These are phyloP conservation scores for Pachyseris speciosa DNA, from an alignment of 64 coral and sea anemone genomes.

Conservation along the genomic window DNA sequence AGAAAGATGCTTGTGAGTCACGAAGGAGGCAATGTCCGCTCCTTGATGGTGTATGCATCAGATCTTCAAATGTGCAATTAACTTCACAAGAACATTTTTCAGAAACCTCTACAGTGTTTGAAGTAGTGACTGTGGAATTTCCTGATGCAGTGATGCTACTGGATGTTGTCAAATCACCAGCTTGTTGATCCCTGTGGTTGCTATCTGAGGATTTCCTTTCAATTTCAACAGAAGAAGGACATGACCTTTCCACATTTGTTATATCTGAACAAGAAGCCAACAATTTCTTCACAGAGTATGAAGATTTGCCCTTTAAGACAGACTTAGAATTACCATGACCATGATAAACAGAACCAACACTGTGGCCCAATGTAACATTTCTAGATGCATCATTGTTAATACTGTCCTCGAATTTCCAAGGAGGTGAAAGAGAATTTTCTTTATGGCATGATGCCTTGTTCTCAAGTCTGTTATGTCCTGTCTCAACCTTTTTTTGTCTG, in stretches of 20 bases:
- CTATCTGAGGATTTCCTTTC: not conserved
- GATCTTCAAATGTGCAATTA: not conserved
- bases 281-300: not conserved
- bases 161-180: not conserved
- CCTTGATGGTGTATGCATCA: no score
- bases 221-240: not conserved
- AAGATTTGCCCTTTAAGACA: not conserved
- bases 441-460: not conserved
- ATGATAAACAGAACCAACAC: not conserved
- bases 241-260: not conserved
- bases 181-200: not conserved
- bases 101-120: not conserved
- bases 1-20: not conserved
- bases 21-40: not conserved
- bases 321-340: not conserved
- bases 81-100: not conserved
- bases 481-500: slow-evolving; percentile 22
- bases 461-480: not conserved
- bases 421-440: not conserved
- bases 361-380: not conserved
- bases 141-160: not conserved
- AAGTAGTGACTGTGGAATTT: not conserved
- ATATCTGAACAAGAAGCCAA: not conserved
- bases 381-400: no score
- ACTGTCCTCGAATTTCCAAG: not conserved